phyloP scores from a whole-genome alignment of 2,797 vertebrate genomes.

The Dryobates pubescens region DNA sequence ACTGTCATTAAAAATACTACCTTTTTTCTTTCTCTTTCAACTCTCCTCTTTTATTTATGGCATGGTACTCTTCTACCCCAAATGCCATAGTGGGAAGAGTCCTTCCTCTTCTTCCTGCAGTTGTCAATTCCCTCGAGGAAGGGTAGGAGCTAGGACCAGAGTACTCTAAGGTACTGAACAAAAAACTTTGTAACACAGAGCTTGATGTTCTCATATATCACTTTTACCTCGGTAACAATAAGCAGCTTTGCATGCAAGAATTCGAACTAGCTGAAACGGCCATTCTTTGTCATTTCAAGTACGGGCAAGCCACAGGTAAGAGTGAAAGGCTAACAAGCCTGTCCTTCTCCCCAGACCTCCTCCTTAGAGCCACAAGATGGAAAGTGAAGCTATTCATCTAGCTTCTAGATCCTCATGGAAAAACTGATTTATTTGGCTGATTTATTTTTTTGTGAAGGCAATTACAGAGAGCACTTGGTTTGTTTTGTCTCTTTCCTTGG shows the following conservation, averaged over 20 bases:
- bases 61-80: not conserved
- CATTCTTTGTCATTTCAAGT: not conserved
- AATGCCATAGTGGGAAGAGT: not conserved
- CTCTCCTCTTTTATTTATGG: not conserved
- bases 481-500: not conserved
- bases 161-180: not conserved
- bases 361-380: not conserved
- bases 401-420: not conserved
- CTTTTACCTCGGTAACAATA: not conserved
- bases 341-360: not conserved
- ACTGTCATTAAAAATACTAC: not conserved
- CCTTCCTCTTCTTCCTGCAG: not conserved
- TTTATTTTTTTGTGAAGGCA: not conserved
- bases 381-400: not conserved
- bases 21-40: not conserved
- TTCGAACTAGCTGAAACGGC: not conserved
- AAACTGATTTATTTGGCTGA: not conserved
- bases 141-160: not conserved
- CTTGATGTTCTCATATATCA: not conserved
- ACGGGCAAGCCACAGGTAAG: not conserved
- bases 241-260: not conserved
- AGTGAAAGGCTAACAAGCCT: not conserved
- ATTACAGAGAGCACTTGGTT: not conserved
- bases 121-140: not conserved
- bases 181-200: not conserved